Conservation (phyloP, 2,797 vertebrate species). For the Melanogrammus aeglefinus region DNA sequence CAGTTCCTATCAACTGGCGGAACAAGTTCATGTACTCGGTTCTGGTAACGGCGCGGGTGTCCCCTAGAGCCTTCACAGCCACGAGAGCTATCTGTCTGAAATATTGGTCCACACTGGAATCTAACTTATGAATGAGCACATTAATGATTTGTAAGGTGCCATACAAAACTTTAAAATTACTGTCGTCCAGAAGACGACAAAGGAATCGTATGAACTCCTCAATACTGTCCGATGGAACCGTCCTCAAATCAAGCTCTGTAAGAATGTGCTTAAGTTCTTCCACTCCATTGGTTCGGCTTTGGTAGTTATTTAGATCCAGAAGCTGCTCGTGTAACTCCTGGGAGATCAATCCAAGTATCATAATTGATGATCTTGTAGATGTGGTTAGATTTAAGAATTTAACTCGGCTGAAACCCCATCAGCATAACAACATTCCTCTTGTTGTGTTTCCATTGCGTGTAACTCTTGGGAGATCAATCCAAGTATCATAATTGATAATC, state of each 20-base stretch:
- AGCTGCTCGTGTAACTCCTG: conserved; percentile 82
- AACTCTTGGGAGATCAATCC: conserved; percentile 85
- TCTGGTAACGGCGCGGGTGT: conserved; percentile 77
- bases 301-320: conserved; percentile 85
- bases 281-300: conserved; percentile 80
- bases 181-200: conserved; percentile 77
- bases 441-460: conserved; percentile 52
- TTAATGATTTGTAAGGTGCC: conserved; percentile 82
- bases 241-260: conserved; percentile 65
- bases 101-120: conserved; percentile 65
- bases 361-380: conserved; percentile 52
- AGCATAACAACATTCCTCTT: conserved; percentile 54
- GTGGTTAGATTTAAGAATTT: conserved; percentile 57
- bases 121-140: conserved; percentile 79
- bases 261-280: conserved; percentile 81
- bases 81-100: conserved; percentile 75
- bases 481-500: conserved; percentile 73
- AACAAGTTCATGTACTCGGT: conserved; percentile 82
- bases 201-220: conserved; percentile 81
- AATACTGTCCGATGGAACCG: conserved; percentile 65
- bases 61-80: conserved; percentile 79
- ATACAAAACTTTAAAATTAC: conserved; percentile 84
- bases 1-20: conserved; percentile 76
- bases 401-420: conserved; percentile 31
- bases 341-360: conserved; percentile 84